phyloP scores from a whole-genome alignment of 2,888 invertebrate genomes.

The Pheosia gnoma region DNA sequence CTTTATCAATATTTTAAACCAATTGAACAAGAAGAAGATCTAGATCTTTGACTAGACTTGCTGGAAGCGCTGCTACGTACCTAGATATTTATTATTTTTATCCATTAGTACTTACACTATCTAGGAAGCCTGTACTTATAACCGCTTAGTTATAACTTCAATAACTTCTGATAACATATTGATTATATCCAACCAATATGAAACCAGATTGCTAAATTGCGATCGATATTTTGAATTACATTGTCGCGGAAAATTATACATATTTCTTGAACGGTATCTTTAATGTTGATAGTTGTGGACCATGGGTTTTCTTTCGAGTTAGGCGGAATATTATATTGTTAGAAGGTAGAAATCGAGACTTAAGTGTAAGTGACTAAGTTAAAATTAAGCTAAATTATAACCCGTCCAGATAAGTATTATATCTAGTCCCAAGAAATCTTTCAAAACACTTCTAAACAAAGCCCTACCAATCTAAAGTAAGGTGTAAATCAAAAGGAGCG shows the following conservation, averaged over 20 bases:
- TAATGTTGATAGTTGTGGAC: not conserved
- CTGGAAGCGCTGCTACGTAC: no score
- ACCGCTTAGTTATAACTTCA: not conserved
- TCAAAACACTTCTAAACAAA: not conserved
- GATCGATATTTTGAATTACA: not conserved
- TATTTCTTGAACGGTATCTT: not conserved
- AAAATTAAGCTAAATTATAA: not conserved
- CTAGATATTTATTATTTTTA: no score
- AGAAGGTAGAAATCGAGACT: no score
- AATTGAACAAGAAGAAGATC: no score
- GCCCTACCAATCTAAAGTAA: not conserved
- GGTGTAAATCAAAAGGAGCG: constrained; percentile 14
- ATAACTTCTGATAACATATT: not conserved
- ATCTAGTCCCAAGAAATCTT: not conserved
- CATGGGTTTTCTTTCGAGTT: not conserved
- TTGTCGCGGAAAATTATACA: not conserved
- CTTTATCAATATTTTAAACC: no score
- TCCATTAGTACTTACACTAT: no score
- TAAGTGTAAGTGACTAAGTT: no score
- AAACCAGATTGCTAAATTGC: not conserved
- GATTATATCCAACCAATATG: not conserved
- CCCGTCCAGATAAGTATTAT: not conserved
- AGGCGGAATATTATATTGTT: no score
- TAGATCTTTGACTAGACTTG: no score
- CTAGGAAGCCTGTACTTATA: not conserved